These are phyloP conservation scores for Oscarella lobularis DNA, from an alignment of 37 sponge, comb jelly and placozoan species.

Conservation along the genomic window DNA sequence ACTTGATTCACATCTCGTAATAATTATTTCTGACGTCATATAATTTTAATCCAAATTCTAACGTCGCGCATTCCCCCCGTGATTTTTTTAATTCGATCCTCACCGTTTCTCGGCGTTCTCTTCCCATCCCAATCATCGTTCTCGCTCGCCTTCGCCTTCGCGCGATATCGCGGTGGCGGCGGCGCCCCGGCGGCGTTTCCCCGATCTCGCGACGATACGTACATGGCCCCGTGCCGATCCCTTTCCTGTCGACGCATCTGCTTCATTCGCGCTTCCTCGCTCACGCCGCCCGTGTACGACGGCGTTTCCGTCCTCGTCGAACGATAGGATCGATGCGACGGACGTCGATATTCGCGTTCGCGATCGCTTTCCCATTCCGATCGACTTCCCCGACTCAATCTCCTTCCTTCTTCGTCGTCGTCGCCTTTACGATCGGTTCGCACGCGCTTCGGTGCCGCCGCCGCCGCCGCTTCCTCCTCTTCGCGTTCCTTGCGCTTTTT, in stretches of 20 bases:
- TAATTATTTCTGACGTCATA: too few species aligned
- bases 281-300: conserved; percentile 85
- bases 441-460: conserved; percentile 6
- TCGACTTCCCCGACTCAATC: conserved; percentile 16
- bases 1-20: too few species aligned
- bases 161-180: too few species aligned
- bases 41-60: too few species aligned
- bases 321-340: conserved; percentile 41
- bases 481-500: conserved; percentile 49
- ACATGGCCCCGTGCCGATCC: conserved; percentile 29
- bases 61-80: too few species aligned
- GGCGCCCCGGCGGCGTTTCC: too few species aligned
- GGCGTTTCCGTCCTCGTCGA: conserved; percentile 53
- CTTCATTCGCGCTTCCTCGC: conserved; percentile 39
- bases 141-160: too few species aligned
- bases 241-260: conserved; percentile 31
- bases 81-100: too few species aligned
- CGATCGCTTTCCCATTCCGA: conserved; percentile 33
- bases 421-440: not conserved
- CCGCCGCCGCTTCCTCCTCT: conserved; percentile 14
- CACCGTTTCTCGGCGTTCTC: too few species aligned
- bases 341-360: not conserved
- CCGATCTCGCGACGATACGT: conserved; percentile 42
- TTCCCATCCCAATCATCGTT: too few species aligned
- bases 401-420: conserved; percentile 7